Conservation (phyloP, 2,888 invertebrate genomes). For the Acrocera orbiculus region DNA sequence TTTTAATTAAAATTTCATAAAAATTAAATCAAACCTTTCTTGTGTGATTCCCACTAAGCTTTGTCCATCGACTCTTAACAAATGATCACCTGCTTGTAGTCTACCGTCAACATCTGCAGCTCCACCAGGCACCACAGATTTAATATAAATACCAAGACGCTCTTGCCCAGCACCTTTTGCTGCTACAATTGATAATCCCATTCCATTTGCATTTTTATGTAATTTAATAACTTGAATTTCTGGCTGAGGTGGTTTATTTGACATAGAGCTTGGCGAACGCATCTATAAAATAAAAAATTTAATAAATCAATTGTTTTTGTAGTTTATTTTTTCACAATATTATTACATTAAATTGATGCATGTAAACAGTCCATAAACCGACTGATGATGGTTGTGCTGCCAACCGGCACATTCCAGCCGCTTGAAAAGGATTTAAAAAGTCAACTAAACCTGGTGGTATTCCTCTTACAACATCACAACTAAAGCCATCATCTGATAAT, state of each 20-base stretch:
- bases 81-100: conserved; percentile 90
- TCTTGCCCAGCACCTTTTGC: conserved; percentile 76
- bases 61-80: conserved; percentile 91
- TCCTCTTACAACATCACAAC: conserved; percentile 87
- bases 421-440: conserved; percentile 67
- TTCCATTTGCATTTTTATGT: conserved; percentile 87
- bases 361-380: conserved; percentile 92
- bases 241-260: conserved; percentile 43
- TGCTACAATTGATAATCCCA: conserved; percentile 97
- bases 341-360: conserved; percentile 44
- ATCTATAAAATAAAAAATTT: conserved; percentile 26
- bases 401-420: conserved; percentile 73
- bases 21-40: conserved; percentile 36
- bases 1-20: not conserved
- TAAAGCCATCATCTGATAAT: conserved; percentile 94
- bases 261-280: conserved; percentile 49
- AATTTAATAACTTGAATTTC: conserved; percentile 73
- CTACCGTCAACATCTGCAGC: conserved; percentile 87
- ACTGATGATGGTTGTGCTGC: conserved; percentile 79
- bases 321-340: not conserved
- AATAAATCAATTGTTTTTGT: not conserved
- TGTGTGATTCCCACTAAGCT: conserved; percentile 75
- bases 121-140: conserved; percentile 90
- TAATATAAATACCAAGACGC: conserved; percentile 92
- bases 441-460: conserved; percentile 86